phyloP scores from a whole-genome alignment of 2,888 invertebrate genomes.

The Leptopilina myrica region DNA sequence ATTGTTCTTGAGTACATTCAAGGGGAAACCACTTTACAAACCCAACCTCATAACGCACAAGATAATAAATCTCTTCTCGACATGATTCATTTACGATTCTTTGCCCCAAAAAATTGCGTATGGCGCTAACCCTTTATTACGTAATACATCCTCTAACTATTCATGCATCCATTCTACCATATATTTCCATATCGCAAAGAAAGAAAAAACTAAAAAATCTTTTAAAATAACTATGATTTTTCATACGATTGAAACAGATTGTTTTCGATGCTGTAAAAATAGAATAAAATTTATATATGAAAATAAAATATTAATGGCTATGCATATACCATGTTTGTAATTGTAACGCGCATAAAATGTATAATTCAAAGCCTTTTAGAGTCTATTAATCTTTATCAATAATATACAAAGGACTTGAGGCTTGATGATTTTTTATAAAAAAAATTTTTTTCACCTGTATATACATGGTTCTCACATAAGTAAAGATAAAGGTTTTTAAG shows the following conservation, averaged over 20 bases:
- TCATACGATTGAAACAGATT: too few relatives aligned
- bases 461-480: constrained; percentile 6
- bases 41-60: constrained; percentile 1
- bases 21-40: constrained; percentile 17
- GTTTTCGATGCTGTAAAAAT: too few relatives aligned
- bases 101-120: constrained; percentile 8
- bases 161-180: too few relatives aligned
- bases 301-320: not conserved
- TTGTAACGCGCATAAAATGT: not conserved
- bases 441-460: not conserved
- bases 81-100: constrained; percentile 34
- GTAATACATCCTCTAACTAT: not conserved
- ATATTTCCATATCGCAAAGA: too few relatives aligned
- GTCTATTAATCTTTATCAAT: constrained; percentile 12
- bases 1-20: constrained; percentile 11
- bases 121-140: constrained; percentile 20
- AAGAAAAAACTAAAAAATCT: too few relatives aligned
- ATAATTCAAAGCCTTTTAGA: not conserved
- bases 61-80: constrained; percentile 31
- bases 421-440: not conserved
- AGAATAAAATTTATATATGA: too few relatives aligned
- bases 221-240: too few relatives aligned
- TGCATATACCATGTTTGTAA: not conserved
- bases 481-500: constrained; percentile 1
- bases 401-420: not conserved